These are phyloP conservation scores for Irena cyanogastra DNA, from an alignment of 2,113 vertebrate genomes.

Conservation along the genomic window DNA sequence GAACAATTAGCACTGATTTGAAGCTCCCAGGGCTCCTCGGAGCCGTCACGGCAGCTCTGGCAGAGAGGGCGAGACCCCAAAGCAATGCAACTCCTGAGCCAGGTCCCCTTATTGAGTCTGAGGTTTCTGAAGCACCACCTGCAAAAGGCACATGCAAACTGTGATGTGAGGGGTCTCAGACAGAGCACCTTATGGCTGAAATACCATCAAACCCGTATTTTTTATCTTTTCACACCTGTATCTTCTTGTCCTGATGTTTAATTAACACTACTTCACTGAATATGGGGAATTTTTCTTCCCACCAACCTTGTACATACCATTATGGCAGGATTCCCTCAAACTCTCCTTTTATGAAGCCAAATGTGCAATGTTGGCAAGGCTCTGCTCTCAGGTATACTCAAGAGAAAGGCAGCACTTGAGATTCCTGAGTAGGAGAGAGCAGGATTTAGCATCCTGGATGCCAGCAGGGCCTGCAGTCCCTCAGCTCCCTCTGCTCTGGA, in stretches of 20 bases:
- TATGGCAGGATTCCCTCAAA: background rate
- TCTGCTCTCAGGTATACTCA: background rate
- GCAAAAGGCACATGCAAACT: background rate
- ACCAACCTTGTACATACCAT: background rate
- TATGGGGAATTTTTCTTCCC: background rate
- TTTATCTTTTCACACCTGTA: background rate
- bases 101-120: background rate
- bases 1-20: background rate
- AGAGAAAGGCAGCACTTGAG: background rate
- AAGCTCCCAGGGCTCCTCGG: background rate
- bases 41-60: accelerated
- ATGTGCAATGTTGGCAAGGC: background rate
- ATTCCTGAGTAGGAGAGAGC: background rate
- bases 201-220: accelerated
- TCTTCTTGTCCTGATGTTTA: background rate
- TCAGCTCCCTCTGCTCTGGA: background rate
- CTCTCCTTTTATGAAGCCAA: background rate
- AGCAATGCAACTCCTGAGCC: accelerated
- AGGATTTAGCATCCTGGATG: background rate
- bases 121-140: background rate
- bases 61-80: background rate
- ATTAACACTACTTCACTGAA: background rate
- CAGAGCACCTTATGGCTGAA: background rate
- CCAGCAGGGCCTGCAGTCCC: background rate
- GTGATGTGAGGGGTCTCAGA: background rate